Base-by-base conservation (phyloP, 2,888 invertebrate species). In the Cordylochernes scorpioides region DNA sequence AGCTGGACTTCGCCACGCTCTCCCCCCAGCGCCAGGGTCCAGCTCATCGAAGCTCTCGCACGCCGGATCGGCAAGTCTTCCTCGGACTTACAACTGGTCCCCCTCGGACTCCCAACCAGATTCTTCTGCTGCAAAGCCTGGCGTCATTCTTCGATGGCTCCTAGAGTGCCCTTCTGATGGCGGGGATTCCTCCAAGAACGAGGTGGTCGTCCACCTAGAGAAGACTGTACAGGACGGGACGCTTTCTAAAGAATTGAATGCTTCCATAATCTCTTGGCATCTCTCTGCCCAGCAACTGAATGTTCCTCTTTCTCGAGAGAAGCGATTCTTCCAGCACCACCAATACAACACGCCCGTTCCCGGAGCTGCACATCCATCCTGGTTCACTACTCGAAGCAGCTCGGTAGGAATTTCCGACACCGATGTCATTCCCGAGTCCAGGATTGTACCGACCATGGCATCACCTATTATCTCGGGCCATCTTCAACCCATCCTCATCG, bases 101-200 rank as follows among this genome's bases (percentile, higher is more conserved):
- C n/a, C n/a, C n/a, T n/a, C n/a, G n/a, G n/a, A n/a, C n/a, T n/a
- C 32, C 4, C 34, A 38, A 4, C 30, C 35, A 10, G 33, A 34
- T 9, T 21, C 30, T 2, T n/a, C n/a, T n/a, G n/a, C n/a, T n/a
- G n/a, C n/a, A n/a, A n/a, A n/a, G n/a, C n/a, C n/a, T n/a, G 41
- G 39, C 13, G 18, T 34, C 10, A 27, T 35, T 15, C 14, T 43
- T 6, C 32, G 36, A 7, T 42, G 42, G 35, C 43, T 45, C 60
- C 70, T 74, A 32, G 77, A 75, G 3, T 77, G 77, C 51, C n/a
- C n/a, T n/a, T n/a, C n/a, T n/a, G 67, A 68, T 27, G 67, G 67
- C 27, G 67, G 66, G 25, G 62, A 62, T 16, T 67, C 68, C 63
- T 53, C 59, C n/a, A 61, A 65, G 28, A 66, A 68, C 44, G 60